Evolutionary conservation across 2,888 invertebrate species (phyloP), one percentile per base, ranked within the genome.

Genomic region (Morpho deidamia): DNA sequence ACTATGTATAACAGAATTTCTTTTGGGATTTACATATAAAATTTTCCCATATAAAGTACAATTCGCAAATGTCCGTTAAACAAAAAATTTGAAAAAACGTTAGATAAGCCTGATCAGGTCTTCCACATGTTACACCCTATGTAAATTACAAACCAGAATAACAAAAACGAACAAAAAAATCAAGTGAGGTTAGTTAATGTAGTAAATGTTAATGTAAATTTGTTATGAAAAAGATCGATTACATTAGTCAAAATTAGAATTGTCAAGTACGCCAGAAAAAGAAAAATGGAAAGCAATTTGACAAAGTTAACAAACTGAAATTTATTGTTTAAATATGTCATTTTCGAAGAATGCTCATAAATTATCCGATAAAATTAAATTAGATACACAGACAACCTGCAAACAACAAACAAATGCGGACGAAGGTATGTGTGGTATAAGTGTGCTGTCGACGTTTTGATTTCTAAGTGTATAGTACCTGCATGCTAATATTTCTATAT

Each of bases 241-340:
- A 56, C 50, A 51, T 52, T 53, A 54, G 61, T 62, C 40, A 62
- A 82, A 81, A 82, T 78, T 77, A 68, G 80, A 83, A 82, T 70
- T 76, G 80, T 83, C 83, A 82, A 64, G 60, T 58, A 61, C 60
- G 68, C 68, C 60, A 64, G 70, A 73, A 74, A 74, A 72, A 77
- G 72, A 79, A 82, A 83, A 84, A 83, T 81, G 78, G 74, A 79
- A 78, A 81, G 76, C 70, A 71, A 78, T 86, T 85, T 84, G 83
- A 85, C 83, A 83, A 82, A 78, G 75, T 70, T 78, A 72, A 76
- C 77, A 78, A 74, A 78, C 74, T 85, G 83, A 89, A 88, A 89
- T 87, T 89, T 79, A 78, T 81, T 82, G 87, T 87, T 80, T 72
- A 80, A 86, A 81, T 83, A 89, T 89, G 89, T 88, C 87, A 83